Conservation (phyloP, 2,888 invertebrate species). For the Amphipoea oculea region DNA sequence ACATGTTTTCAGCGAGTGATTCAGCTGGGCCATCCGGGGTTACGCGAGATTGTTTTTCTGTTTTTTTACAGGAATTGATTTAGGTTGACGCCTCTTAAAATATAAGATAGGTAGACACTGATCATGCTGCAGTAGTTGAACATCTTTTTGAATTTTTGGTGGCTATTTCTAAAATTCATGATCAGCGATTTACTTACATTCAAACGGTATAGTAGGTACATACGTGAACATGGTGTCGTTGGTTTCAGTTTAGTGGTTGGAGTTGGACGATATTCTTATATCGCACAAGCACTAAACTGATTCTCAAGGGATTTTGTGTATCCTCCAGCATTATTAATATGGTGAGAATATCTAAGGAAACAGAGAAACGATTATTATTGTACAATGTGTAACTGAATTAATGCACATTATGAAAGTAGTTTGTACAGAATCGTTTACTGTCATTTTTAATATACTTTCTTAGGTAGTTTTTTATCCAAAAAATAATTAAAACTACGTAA, state of each 20-base stretch:
- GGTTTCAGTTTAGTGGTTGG: not conserved
- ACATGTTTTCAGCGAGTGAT: conserved; percentile 29
- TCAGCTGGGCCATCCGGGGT: not conserved
- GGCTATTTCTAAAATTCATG: not conserved
- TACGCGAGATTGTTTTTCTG: not conserved
- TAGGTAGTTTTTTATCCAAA: no score
- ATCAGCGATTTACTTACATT: not conserved
- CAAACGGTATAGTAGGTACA: not conserved
- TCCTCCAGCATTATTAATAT: not conserved
- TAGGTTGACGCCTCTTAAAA: not conserved
- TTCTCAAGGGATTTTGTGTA: not conserved
- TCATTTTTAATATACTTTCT: no score
- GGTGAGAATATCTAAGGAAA: not conserved
- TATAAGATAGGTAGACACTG: not conserved
- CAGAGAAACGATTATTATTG: not conserved
- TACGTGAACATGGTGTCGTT: not conserved
- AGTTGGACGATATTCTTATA: not conserved
- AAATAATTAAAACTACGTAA: not conserved
- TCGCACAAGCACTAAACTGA: not conserved
- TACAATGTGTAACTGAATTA: not conserved
- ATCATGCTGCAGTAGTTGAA: not conserved
- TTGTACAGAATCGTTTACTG: not conserved
- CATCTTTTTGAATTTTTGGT: not conserved
- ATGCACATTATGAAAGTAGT: not conserved
- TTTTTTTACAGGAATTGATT: not conserved